Evolutionary conservation across 2,797 vertebrate genomes (phyloP).

Genomic region (Syngnathus rostellatus): DNA sequence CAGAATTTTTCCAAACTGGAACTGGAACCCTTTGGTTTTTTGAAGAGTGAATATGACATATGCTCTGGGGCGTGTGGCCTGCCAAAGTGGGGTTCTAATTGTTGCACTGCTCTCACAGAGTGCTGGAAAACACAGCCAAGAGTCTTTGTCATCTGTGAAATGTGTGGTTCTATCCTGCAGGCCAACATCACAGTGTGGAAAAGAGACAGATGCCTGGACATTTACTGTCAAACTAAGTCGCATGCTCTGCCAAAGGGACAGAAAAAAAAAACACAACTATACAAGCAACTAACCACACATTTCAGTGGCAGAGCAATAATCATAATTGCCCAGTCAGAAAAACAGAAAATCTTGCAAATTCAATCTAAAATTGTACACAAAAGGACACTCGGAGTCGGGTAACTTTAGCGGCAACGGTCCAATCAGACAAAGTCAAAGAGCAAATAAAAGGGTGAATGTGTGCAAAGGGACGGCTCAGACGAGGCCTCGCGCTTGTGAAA

Average conservation of each 20-base stretch:
- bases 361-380: background rate
- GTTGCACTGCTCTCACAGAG: constrained; percentile 70
- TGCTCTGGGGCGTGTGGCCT: constrained; percentile 66
- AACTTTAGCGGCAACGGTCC: background rate
- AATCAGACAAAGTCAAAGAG: constrained; percentile 16
- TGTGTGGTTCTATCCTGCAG: constrained; percentile 58
- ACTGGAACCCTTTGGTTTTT: constrained; percentile 67
- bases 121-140: constrained; percentile 59
- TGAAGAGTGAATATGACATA: constrained; percentile 73
- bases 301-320: background rate
- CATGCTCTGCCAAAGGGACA: constrained; percentile 55
- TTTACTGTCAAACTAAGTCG: constrained; percentile 72
- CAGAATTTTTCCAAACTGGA: constrained; percentile 58
- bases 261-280: constrained; percentile 44
- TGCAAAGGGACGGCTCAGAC: constrained; percentile 36
- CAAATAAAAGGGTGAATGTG: constrained; percentile 30
- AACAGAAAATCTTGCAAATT: background rate
- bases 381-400: background rate
- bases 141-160: constrained; percentile 73
- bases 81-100: constrained; percentile 73
- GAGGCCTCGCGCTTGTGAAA: constrained; percentile 37
- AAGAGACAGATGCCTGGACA: constrained; percentile 76
- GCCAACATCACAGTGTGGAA: constrained; percentile 61
- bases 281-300: background rate
- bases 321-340: background rate